A percentile compares a stretch with the other conserved stretches of the same genome.
Evolutionary conservation across 2,797 vertebrate genomes (phyloP).

Genomic region (Varecia variegata): DNA sequence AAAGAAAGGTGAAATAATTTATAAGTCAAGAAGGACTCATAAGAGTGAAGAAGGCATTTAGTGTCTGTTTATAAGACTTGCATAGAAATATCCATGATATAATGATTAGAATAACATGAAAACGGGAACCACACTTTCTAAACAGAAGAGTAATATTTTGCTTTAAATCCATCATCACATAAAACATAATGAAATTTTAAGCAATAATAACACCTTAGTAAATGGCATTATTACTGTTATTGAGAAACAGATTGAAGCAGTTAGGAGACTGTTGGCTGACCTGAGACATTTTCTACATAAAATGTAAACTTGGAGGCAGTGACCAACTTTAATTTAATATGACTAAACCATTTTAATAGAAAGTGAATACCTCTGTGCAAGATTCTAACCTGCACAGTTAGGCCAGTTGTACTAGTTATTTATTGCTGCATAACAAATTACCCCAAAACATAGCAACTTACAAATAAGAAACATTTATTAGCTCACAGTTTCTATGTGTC

Average conservation of each 20-base stretch:
- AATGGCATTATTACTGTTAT: slow-evolving; percentile 75
- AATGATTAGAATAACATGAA: slow-evolving; percentile 78
- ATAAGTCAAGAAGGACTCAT: slow-evolving; percentile 68
- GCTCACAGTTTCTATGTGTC: background rate
- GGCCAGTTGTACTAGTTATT: slow-evolving; percentile 26
- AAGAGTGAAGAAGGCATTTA: slow-evolving; percentile 71
- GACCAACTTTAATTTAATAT: slow-evolving; percentile 51
- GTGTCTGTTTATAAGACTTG: slow-evolving; percentile 75
- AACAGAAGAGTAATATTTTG: slow-evolving; percentile 78
- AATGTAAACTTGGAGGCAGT: slow-evolving; percentile 43
- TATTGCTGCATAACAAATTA: slow-evolving; percentile 43
- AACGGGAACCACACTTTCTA: slow-evolving; percentile 73
- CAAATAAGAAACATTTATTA: background rate
- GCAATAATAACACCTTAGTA: slow-evolving; percentile 81
- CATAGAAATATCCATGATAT: slow-evolving; percentile 73
- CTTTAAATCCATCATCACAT: slow-evolving; percentile 84
- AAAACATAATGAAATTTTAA: slow-evolving; percentile 82
- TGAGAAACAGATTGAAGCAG: slow-evolving; percentile 83
- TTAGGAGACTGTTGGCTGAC: slow-evolving; percentile 80
- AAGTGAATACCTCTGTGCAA: slow-evolving; percentile 45
- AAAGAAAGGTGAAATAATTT: slow-evolving; percentile 75
- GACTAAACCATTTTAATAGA: slow-evolving; percentile 53
- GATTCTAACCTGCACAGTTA: background rate
- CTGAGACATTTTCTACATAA: slow-evolving; percentile 77
- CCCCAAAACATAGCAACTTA: background rate